Evolutionary conservation across 2,797 vertebrate genomes (phyloP).

Genomic region (Apogon talboti): DNA sequence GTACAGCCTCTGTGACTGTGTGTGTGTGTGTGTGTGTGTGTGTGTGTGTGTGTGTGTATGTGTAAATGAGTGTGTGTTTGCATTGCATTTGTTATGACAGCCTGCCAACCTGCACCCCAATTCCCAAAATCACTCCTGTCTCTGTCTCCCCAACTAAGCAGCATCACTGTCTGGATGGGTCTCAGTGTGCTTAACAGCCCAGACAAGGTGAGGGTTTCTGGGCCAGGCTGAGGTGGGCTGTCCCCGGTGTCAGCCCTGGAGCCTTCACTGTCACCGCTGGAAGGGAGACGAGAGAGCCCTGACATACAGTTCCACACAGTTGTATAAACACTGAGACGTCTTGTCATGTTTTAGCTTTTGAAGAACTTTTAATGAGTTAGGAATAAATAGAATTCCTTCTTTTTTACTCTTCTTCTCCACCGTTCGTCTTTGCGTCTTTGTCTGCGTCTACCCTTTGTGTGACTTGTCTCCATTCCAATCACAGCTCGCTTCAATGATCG

Average conservation of each 20-base stretch:
- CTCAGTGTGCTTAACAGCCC: constrained; percentile 42
- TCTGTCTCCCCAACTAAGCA: constrained; percentile 41
- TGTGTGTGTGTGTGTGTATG: constrained; percentile 19
- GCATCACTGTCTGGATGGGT: constrained; percentile 57
- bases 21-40: constrained; percentile 8
- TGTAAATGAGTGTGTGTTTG: background rate
- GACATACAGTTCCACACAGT: constrained; percentile 13
- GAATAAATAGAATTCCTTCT: constrained; percentile 39
- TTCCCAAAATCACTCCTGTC: constrained; percentile 56
- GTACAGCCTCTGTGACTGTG: background rate
- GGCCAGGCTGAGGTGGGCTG: constrained; percentile 61
- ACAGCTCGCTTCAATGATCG: constrained; percentile 66
- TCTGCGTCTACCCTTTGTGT: constrained; percentile 64
- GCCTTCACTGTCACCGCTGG: constrained; percentile 45
- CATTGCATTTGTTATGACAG: constrained; percentile 58
- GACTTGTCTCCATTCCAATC: constrained; percentile 80
- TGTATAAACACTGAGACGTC: constrained; percentile 31
- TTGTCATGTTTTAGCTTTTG: constrained; percentile 49
- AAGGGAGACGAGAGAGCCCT: constrained; percentile 5
- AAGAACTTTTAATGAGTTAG: constrained; percentile 71
- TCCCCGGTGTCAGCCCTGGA: constrained; percentile 56
- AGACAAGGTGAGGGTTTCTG: constrained; percentile 67
- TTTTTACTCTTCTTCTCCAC: constrained; percentile 8
- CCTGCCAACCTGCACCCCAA: constrained; percentile 55
- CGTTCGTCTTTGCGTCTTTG: constrained; percentile 40